A percentile compares a stretch with the other conserved stretches of the same genome.
Conservation (phyloP, 1,140 invertebrate species). For the Diachasmimorpha longicaudata region DNA sequence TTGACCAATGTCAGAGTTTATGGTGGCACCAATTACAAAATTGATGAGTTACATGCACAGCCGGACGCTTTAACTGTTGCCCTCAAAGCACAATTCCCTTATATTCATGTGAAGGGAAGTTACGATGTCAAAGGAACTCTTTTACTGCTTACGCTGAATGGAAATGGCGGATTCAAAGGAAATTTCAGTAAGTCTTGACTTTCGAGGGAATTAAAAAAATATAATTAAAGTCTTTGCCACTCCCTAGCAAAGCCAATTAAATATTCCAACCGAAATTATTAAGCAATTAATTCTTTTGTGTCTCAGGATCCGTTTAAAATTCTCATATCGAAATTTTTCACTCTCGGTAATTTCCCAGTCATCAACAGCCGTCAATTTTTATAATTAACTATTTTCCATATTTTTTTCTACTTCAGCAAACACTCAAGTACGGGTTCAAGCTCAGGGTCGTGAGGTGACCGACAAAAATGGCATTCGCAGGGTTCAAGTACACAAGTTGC, state of each 20-base stretch:
- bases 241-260: too few relatives aligned
- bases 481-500: conserved; percentile 67
- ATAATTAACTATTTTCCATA: too few relatives aligned
- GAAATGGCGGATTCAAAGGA: conserved; percentile 70
- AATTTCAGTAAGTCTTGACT: conserved; percentile 72
- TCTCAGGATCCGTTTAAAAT: too few relatives aligned
- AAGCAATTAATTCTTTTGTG: too few relatives aligned
- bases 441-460: conserved; percentile 63
- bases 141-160: conserved; percentile 70
- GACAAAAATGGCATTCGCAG: conserved; percentile 68
- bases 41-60: conserved; percentile 70
- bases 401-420: conserved; percentile 58
- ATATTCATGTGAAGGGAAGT: conserved; percentile 66
- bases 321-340: too few relatives aligned
- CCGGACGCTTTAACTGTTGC: conserved; percentile 67
- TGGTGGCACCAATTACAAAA: conserved; percentile 67
- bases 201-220: not conserved
- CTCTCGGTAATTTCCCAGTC: too few relatives aligned
- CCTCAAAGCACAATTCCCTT: conserved; percentile 67
- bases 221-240: too few relatives aligned
- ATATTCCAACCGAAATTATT: too few relatives aligned
- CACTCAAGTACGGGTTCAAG: conserved; percentile 63
- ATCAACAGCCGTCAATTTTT: too few relatives aligned
- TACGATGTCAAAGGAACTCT: conserved; percentile 73
- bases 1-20: conserved; percentile 70